phyloP scores from a whole-genome alignment of 2,113 vertebrate genomes.

The Tringa solitaria region DNA sequence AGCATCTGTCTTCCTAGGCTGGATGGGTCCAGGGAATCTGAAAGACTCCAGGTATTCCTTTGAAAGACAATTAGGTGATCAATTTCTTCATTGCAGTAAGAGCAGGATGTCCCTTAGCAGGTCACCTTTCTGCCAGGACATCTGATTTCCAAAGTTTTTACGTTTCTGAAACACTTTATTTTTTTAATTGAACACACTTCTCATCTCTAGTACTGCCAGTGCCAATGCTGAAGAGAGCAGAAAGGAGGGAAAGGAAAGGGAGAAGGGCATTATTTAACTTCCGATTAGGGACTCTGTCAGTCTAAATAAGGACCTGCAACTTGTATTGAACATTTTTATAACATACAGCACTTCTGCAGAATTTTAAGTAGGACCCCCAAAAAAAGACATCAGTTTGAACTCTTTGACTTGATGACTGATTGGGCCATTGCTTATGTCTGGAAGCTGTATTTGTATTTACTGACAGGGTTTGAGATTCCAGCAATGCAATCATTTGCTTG shows the following conservation, averaged over 20 bases:
- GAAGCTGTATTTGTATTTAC: slow-evolving; percentile 39
- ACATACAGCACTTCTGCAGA: background rate
- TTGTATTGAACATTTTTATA: background rate
- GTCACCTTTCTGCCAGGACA: background rate
- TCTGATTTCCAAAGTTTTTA: background rate
- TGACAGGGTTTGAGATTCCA: background rate
- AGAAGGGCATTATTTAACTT: background rate
- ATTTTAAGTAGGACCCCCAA: background rate
- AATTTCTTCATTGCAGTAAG: background rate
- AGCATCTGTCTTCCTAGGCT: background rate
- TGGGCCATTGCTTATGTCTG: slow-evolving; percentile 16
- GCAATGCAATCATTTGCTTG: slow-evolving; percentile 54
- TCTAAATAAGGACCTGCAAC: background rate
- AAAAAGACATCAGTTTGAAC: slow-evolving; percentile 12
- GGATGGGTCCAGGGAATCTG: background rate
- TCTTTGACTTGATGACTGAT: background rate
- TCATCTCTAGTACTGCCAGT: background rate
- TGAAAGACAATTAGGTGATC: background rate
- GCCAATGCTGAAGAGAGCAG: background rate
- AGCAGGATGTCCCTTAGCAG: background rate
- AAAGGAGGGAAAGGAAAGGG: background rate
- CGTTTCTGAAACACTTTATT: background rate
- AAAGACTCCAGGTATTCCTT: background rate
- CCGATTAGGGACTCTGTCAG: background rate
- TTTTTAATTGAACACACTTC: background rate